Evolutionary conservation across 2,888 invertebrate species (phyloP).

Genomic region (Stenoptilia bipunctidactyla): DNA sequence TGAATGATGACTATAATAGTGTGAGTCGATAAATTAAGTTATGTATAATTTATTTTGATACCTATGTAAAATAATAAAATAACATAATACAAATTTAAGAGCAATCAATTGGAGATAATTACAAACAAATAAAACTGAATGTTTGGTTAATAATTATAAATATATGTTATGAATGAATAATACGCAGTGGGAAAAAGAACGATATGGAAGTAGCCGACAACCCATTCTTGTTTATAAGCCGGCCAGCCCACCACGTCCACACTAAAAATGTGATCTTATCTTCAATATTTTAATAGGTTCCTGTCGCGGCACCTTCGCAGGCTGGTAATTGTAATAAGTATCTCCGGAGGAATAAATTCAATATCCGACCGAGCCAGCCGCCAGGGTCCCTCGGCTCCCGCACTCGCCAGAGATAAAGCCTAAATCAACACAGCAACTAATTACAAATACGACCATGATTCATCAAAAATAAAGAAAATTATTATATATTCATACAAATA

Average conservation of each 20-base stretch:
- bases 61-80: too few species aligned
- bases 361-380: constrained; percentile 32
- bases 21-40: too few species aligned
- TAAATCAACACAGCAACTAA: constrained; percentile 68
- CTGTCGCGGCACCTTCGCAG: constrained; percentile 57
- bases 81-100: constrained; percentile 52
- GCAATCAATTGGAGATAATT: constrained; percentile 35
- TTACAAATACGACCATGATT: constrained; percentile 62
- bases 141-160: constrained; percentile 63
- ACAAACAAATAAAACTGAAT: constrained; percentile 59
- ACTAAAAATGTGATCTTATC: constrained; percentile 65
- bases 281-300: constrained; percentile 67
- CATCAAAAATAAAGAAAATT: constrained; percentile 40
- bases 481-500: too few species aligned
- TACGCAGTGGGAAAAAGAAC: constrained; percentile 52
- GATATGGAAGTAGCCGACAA: constrained; percentile 44
- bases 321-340: constrained; percentile 58
- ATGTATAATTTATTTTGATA: too few species aligned
- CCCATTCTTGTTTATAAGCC: constrained; percentile 49
- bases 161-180: constrained; percentile 37
- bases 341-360: constrained; percentile 52
- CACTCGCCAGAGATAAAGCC: constrained; percentile 49
- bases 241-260: constrained; percentile 58
- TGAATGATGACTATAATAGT: too few species aligned
- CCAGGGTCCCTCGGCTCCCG: constrained; percentile 29